Base-by-base conservation (phyloP, 2,888 invertebrate genomes). In the Tetrapedia diversipes region DNA sequence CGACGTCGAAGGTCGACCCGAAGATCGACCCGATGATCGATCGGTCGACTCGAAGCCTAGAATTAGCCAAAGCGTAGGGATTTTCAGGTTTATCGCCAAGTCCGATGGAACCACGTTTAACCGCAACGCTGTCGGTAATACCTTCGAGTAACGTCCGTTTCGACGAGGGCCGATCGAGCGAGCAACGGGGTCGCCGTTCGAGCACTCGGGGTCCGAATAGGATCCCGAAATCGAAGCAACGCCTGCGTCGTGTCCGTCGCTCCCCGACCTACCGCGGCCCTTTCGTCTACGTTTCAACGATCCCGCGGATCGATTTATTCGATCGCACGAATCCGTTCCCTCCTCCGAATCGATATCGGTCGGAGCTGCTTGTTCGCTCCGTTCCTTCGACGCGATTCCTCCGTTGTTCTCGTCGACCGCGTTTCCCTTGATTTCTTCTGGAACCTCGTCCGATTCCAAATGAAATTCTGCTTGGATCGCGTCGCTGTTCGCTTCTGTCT, bases 151-250 rank as follows among this genome's bases (percentile, higher is more conserved):
- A 1, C 16, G 54, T 8, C 41, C 19, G 41, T 41, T 32, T 22
- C 56, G 60, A 0, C 56, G 60, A 8, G 63, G 24, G 4, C 29
- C 47, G 6, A n/a, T 32, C 19, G 75, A 64, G 8, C 10, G 47
- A 22, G 49, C 43, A n/a, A n/a, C n/a, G n/a, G n/a, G n/a, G n/a
- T n/a, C n/a, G 14, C 63, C 81, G 66, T 82, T 82, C 7, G 84
- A 85, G 14, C 84, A 84, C 45, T 89, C 88, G 0, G 85, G 85
- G 59, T 89, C 88, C 22, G 89, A 89, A 34, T 87, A 85, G 4
- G 87, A 88, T 1, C 79, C 86, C 4, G 86, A 76, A 67, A 78
- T 76, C 7, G 81, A 75, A 0, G 65, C 74, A 8, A 84, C 70
- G 4, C 79, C 81, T 0, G 63, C 69, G 24, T 79, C 77, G 63